Evolutionary conservation across 2,797 vertebrate species (phyloP).

Genomic region (Eupleurogrammus muticus): DNA sequence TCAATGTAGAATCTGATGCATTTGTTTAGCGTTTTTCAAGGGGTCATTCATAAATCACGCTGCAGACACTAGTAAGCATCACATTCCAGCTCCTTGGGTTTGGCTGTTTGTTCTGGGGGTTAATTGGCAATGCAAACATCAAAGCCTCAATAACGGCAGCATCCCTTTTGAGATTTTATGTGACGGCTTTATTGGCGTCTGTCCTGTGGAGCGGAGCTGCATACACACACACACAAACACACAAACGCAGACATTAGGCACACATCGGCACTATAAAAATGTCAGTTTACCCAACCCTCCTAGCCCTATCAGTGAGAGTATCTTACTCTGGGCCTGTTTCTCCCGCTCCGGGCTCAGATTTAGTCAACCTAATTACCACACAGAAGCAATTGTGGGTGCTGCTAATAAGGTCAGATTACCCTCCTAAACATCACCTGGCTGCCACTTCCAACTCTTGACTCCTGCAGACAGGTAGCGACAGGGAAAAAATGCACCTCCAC

Average conservation of each 20-base stretch:
- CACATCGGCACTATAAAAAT: constrained; percentile 34
- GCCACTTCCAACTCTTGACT: constrained; percentile 24
- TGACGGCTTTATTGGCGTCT: constrained; percentile 26
- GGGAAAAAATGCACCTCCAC: constrained; percentile 44
- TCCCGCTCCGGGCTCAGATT: constrained; percentile 32
- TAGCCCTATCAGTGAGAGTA: constrained; percentile 35
- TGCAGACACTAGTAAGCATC: neutral
- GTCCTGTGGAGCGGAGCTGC: neutral
- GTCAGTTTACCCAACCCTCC: constrained; percentile 39
- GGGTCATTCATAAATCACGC: neutral
- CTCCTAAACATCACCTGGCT: constrained; percentile 35
- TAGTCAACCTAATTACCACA: constrained; percentile 51
- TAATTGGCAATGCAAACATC: constrained; percentile 18
- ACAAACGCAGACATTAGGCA: constrained; percentile 11
- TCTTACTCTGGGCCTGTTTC: constrained; percentile 19
- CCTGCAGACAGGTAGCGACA: constrained; percentile 52
- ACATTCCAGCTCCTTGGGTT: neutral
- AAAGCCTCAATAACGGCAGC: constrained; percentile 19
- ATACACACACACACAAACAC: constrained; percentile 13
- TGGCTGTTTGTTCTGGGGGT: constrained; percentile 21
- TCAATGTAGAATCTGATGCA: neutral
- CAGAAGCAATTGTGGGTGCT: constrained; percentile 48
- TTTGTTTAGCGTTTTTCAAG: neutral
- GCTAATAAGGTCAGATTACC: constrained; percentile 62
- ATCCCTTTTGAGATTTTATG: neutral